phyloP scores from a whole-genome alignment of 2,888 invertebrate species.

The Iphiclides podalirius region DNA sequence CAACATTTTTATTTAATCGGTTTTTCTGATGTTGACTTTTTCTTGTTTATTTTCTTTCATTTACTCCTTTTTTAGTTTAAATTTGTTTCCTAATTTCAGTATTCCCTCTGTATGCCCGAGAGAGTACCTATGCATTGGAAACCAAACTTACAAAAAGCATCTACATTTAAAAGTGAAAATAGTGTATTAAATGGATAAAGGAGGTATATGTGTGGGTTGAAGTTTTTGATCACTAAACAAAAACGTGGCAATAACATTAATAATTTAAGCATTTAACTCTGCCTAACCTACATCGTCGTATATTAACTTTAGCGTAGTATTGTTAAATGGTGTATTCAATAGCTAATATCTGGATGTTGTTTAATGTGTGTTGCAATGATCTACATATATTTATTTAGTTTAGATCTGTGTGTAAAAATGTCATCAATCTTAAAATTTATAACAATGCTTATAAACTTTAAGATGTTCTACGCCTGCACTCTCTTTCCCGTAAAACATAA shows the following conservation, averaged over 20 bases:
- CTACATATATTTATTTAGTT: constrained; percentile 53
- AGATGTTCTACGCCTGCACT: constrained; percentile 35
- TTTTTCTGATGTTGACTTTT: constrained; percentile 23
- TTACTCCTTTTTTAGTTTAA: constrained; percentile 48
- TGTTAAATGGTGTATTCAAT: constrained; percentile 72
- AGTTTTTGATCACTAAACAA: constrained; percentile 45
- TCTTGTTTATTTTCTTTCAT: constrained; percentile 35
- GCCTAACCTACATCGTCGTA: constrained; percentile 46
- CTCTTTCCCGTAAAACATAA: constrained; percentile 33
- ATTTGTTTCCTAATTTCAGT: constrained; percentile 69
- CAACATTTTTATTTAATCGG: constrained; percentile 3
- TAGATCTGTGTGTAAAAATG: constrained; percentile 67
- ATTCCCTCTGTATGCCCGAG: constrained; percentile 79
- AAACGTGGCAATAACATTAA: constrained; percentile 29
- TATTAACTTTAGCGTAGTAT: constrained; percentile 62
- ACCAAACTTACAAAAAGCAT: constrained; percentile 79
- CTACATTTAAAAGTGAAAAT: constrained; percentile 80
- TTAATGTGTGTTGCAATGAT: constrained; percentile 74
- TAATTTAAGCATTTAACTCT: constrained; percentile 10
- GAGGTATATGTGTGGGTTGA: constrained; percentile 55
- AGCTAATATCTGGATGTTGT: constrained; percentile 75
- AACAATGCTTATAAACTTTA: constrained; percentile 49
- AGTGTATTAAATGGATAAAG: constrained; percentile 79
- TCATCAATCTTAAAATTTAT: constrained; percentile 51
- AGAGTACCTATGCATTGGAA: constrained; percentile 79